Percentiles rank a stretch among this genome's conserved stretches.
Conservation (phyloP, 2,113 vertebrate species). For the Lepus americanus region DNA sequence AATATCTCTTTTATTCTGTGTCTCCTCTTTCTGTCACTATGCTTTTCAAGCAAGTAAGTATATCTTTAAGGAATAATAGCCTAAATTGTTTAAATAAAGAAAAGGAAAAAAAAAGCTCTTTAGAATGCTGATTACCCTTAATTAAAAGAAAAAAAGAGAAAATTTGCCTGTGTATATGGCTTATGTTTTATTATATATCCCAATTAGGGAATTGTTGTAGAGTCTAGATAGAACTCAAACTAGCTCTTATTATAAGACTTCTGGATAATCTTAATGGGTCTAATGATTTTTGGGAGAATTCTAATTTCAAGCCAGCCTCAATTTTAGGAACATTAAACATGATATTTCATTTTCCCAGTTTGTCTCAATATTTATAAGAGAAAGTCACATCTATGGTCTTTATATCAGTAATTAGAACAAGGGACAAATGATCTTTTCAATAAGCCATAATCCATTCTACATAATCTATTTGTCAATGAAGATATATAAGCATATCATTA, state of each 20-base stretch:
- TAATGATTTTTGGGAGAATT: not conserved
- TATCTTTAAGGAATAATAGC: no score
- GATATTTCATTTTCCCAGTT: slow-evolving; percentile 29
- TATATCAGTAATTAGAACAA: slow-evolving; percentile 59
- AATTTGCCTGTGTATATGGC: not conserved
- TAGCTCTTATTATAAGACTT: slow-evolving; percentile 15
- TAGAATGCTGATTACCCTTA: no score
- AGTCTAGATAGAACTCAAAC: not conserved
- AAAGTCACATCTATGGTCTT: not conserved
- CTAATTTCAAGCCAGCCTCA: slow-evolving; percentile 55
- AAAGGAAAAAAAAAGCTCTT: no score
- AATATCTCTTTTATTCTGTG: no score
- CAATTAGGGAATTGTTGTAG: not conserved
- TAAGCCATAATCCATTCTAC: slow-evolving; percentile 14
- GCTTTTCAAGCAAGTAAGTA: no score
- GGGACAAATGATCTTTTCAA: slow-evolving; percentile 13
- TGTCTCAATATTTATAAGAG: slow-evolving; percentile 30
- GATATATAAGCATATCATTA: not conserved
- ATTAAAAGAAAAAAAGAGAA: not conserved
- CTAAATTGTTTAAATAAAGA: no score
- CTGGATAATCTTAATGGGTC: not conserved
- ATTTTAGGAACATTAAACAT: slow-evolving; percentile 46
- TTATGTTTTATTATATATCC: slow-evolving; percentile 52
- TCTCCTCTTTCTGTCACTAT: no score
- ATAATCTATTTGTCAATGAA: slow-evolving; percentile 46